A percentile compares a stretch with the other conserved stretches of the same genome.
phyloP scores from a whole-genome alignment of 2,797 vertebrate genomes.

The Neopelma chrysocephalum region DNA sequence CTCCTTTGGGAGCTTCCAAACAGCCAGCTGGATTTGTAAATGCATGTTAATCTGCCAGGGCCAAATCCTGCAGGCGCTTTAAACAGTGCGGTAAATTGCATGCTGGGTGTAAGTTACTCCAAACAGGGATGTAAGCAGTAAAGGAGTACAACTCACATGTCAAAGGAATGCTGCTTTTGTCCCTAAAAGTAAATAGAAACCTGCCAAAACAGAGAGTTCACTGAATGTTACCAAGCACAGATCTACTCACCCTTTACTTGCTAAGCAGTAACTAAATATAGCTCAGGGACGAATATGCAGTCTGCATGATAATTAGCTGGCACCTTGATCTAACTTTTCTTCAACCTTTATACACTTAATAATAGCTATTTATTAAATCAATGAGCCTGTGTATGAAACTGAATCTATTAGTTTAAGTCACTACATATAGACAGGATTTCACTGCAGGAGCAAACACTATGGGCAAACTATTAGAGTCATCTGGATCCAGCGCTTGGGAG shows the following conservation, averaged over 20 bases:
- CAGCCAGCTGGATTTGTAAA: constrained; percentile 72
- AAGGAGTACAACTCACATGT: not conserved
- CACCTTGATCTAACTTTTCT: constrained; percentile 18
- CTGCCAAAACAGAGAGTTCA: constrained; percentile 9
- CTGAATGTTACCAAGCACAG: constrained; percentile 14
- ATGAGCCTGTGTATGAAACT: not conserved
- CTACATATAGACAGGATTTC: not conserved
- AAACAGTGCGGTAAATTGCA: not conserved
- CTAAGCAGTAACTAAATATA: constrained; percentile 48
- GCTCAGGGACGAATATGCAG: not conserved
- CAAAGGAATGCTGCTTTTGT: constrained; percentile 36
- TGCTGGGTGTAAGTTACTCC: not conserved
- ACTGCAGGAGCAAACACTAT: not conserved
- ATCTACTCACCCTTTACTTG: not conserved
- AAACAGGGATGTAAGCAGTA: not conserved
- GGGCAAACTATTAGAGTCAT: not conserved
- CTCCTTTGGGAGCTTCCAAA: constrained; percentile 72
- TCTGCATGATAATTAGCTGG: constrained; percentile 50
- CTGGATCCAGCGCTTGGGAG: not conserved
- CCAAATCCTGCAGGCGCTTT: constrained; percentile 27
- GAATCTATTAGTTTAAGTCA: not conserved
- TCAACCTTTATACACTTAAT: not conserved
- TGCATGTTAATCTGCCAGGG: constrained; percentile 67
- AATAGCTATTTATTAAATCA: constrained; percentile 40
- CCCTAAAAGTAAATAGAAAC: constrained; percentile 32